Percentiles rank a stretch among this genome's conserved stretches.
Conservation (phyloP, 2,797 vertebrate genomes). For the Decapterus maruadsi region DNA sequence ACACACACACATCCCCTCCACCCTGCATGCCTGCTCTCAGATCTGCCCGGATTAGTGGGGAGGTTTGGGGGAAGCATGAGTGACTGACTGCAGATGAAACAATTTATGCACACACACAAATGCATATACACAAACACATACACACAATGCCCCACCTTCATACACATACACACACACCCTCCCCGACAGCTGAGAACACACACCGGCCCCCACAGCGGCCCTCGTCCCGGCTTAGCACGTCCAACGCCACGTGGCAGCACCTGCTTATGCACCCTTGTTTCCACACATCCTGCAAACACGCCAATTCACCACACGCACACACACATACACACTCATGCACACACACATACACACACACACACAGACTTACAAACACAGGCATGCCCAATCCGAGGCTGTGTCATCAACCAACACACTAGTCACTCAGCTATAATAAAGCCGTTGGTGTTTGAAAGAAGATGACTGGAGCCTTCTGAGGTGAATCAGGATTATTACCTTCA, state of each 20-base stretch:
- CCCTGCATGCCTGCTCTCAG: slow-evolving; percentile 45
- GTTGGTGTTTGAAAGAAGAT: slow-evolving; percentile 35
- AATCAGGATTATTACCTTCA: slow-evolving; percentile 52
- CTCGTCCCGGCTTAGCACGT: slow-evolving; percentile 55
- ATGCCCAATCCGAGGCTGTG: slow-evolving; percentile 30
- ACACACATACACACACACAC: slow-evolving; percentile 7
- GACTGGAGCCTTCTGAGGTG: slow-evolving; percentile 48
- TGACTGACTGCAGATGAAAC: slow-evolving; percentile 46
- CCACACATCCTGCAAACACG: slow-evolving; percentile 38
- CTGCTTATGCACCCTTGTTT: slow-evolving; percentile 51
- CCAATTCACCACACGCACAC: slow-evolving; percentile 3
- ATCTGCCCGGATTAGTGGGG: slow-evolving; percentile 63
- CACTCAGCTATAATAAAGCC: slow-evolving; percentile 37
- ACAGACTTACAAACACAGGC: slow-evolving; percentile 16
- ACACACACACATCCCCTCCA: not conserved
- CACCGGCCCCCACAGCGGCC: not conserved
- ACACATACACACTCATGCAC: not conserved
- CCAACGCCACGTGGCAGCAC: slow-evolving; percentile 67
- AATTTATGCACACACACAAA: slow-evolving; percentile 9
- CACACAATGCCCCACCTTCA: slow-evolving; percentile 1
- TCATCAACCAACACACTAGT: slow-evolving; percentile 31
- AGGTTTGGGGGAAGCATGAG: slow-evolving; percentile 28
- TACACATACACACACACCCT: no score
- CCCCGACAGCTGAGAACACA: slow-evolving; percentile 73
- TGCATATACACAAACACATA: not conserved